These are phyloP conservation scores for Mola mola DNA, from an alignment of 2,113 vertebrate species.

Conservation along the genomic window DNA sequence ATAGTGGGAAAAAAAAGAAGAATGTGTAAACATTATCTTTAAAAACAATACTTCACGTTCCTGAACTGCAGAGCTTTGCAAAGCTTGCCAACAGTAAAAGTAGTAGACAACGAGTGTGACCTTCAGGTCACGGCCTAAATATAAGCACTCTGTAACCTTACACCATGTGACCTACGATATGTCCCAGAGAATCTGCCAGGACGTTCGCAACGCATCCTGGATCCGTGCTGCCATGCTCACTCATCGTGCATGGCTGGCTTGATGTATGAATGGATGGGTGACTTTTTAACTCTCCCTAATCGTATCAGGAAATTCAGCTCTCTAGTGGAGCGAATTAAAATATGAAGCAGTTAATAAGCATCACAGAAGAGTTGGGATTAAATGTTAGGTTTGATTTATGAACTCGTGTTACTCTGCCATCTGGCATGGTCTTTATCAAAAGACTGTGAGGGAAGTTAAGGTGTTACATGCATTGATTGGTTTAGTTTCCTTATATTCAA, in stretches of 20 bases:
- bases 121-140: slow-evolving; percentile 56
- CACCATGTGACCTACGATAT: slow-evolving; percentile 44
- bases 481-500: too few relatives aligned
- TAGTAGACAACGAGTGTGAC: slow-evolving; percentile 29
- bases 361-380: too few relatives aligned
- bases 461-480: too few relatives aligned
- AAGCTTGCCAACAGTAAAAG: slow-evolving; percentile 34
- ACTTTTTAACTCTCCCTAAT: background rate
- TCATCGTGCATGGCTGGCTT: background rate
- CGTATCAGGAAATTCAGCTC: too few relatives aligned
- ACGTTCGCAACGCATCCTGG: background rate
- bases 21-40: too few relatives aligned
- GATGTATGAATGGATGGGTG: background rate
- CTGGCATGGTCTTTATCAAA: too few relatives aligned
- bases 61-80: slow-evolving; percentile 8
- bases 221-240: background rate
- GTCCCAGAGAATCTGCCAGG: slow-evolving; percentile 1
- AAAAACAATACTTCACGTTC: background rate
- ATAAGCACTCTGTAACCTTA: slow-evolving; percentile 61
- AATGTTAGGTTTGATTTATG: too few relatives aligned
- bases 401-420: too few relatives aligned
- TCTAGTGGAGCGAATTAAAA: too few relatives aligned
- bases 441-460: too few relatives aligned
- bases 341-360: too few relatives aligned
- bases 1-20: too few relatives aligned